Base-by-base conservation (phyloP, 2,113 vertebrate genomes). In the Xiphophorus maculatus region DNA sequence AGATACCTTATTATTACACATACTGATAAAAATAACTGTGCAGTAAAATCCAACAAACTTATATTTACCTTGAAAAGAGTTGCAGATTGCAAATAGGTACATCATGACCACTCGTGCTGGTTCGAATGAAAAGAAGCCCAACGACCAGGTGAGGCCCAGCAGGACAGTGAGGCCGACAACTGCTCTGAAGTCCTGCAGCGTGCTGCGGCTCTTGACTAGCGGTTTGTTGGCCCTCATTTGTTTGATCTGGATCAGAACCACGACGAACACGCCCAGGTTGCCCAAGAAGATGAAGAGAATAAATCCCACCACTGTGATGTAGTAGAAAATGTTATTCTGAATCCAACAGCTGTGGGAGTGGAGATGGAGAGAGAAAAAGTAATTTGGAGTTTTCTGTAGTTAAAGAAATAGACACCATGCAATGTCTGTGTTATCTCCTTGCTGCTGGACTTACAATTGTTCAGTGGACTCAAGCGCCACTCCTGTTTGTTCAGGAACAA, bases 81-180 rank as follows among this genome's bases (percentile, higher is more conserved):
- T 98, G 75, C 95, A 94, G 88, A 97, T 90, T 75, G 94, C 78
- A 87, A 98, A 99, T 79, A 96, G 83, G 79, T 97, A 97, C 63
- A 96, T 81, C 81, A 97, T 89, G 61, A 91, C 84, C 72, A 93
- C 89, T 84, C 79, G 93, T 35, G 91, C 83, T 0, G 95, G 88
- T 32, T 95, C 96, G 92, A 94, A 95, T 15, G 96, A 92, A 69
- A 97, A 95, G 76, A 97, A 96, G 17, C 90, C 95, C 78, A 96
- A 86, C 0, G 91, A 88, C 96, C 96, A 98, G 0, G 95, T 97
- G 84, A 99, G 93, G n/a, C 96, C 96, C 54, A 97, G 90, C 73
- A 98, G 93, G 70, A 97, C 93, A 0, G 95, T 96, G 77, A 98
- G 91, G 68, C 97, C 95, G 71, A 89, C 93, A 27, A 94, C 93